Percentiles rank a stretch among this genome's conserved stretches.
phyloP scores from a whole-genome alignment of 2,888 invertebrate species.

The Seladonia tumulorum region DNA sequence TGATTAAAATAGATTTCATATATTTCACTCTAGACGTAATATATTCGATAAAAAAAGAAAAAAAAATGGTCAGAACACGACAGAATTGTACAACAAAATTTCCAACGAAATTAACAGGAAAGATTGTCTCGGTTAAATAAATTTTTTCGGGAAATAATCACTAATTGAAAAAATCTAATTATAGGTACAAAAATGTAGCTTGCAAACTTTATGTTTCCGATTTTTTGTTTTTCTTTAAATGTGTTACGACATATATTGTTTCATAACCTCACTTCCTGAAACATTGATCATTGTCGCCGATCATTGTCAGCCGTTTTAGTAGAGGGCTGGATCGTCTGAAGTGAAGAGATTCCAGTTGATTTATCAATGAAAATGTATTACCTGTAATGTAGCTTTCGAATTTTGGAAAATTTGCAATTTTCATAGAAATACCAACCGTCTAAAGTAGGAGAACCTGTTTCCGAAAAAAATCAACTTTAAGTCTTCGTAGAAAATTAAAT shows the following conservation, averaged over 20 bases:
- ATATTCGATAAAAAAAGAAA: not conserved
- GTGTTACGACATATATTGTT: not conserved
- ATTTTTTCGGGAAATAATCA: not conserved
- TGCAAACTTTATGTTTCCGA: not conserved
- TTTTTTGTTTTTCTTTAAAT: too few species aligned
- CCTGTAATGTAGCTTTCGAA: too few species aligned
- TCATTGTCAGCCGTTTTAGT: too few species aligned
- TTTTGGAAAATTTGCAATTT: too few species aligned
- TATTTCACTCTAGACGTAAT: not conserved
- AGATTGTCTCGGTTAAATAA: not conserved
- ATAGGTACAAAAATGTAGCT: not conserved
- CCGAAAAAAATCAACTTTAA: too few species aligned
- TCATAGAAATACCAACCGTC: too few species aligned
- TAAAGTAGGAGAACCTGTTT: too few species aligned
- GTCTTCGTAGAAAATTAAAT: too few species aligned
- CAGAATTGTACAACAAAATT: not conserved
- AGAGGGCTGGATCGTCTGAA: too few species aligned
- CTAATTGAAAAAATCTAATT: not conserved
- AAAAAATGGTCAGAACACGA: not conserved
- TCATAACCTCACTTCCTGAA: not conserved
- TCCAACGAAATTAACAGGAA: too few species aligned
- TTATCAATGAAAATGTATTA: too few species aligned
- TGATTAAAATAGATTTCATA: not conserved
- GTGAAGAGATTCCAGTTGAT: too few species aligned
- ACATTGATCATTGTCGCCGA: not conserved